Base-by-base conservation (phyloP, 1,140 invertebrate genomes). In the Camponotus vicinus region DNA sequence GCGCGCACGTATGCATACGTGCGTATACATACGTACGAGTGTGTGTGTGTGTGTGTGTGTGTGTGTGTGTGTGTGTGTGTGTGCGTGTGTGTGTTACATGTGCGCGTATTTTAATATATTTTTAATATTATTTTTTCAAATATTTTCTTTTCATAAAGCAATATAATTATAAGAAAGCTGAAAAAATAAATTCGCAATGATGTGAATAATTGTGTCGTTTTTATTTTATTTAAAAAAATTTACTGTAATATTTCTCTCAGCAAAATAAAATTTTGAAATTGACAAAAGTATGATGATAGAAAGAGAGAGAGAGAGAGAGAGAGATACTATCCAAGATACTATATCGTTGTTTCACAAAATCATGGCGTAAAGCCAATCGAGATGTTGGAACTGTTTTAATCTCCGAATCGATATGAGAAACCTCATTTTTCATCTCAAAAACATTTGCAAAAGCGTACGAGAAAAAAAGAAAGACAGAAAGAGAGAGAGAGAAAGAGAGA, bases 351-450 rank as follows among this genome's bases (percentile, higher is more conserved):
- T 86, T 77, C 76, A 69, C 80, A 64, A 73, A 83, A 92, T 86
- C 61, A 66, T 91, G 88, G 90, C 87, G 45, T 49, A 83, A 86
- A 89, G 86, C 86, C 90, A 91, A 92, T 89, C 85, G 82, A 73
- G 76, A 88, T 75, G 79, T 86, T 82, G 90, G 86, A 88, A 91
- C 80, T 88, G 79, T 91, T 87, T 77, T 90, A 92, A 92, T 92
- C 88, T 90, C 90, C 87, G 87, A 91, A 90, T 89, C 90, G 90
- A 91, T 91, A 84, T 90, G 80, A 86, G 75, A 80, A 89, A 85
- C 87, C 86, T 90, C 76, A 82, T 91, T 89, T 91, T 91, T 83
- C 89, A 91, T 91, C 91, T 91, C 90, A 89, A 92, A 84, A 77
- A 89, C 90, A 91, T 90, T 91, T 91, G 87, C 86, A 88, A 90